A percentile compares a stretch with the other conserved stretches of the same genome.
phyloP scores from a whole-genome alignment of 2,888 invertebrate species.

The Leucophora obtusa region DNA sequence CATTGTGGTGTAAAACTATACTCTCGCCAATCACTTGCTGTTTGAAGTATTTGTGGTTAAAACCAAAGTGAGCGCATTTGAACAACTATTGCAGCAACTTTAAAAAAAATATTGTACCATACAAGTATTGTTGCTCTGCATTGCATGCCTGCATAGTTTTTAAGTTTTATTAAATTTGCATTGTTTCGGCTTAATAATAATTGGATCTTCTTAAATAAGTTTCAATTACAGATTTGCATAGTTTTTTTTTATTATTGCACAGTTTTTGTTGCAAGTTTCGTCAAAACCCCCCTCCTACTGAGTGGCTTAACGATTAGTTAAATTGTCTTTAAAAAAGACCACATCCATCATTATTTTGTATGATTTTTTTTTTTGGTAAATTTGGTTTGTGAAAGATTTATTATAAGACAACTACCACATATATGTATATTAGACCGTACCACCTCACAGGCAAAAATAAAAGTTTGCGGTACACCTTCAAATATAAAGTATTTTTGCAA shows the following conservation, averaged over 20 bases:
- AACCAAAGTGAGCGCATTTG: slow-evolving; percentile 9
- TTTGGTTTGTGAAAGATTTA: slow-evolving; percentile 8
- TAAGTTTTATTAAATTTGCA: neutral
- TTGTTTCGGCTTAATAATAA: neutral
- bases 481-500: too few relatives aligned
- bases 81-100: slow-evolving; percentile 29
- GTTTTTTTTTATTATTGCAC: neutral
- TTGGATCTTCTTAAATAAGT: slow-evolving; percentile 18
- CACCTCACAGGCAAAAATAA: too few relatives aligned
- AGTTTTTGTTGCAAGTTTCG: neutral
- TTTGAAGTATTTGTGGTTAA: slow-evolving; percentile 1
- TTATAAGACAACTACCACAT: neutral
- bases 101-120: too few relatives aligned
- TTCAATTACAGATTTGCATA: slow-evolving; percentile 23
- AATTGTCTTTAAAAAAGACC: slow-evolving; percentile 28
- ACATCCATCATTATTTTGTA: slow-evolving; percentile 37
- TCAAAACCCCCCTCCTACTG: neutral
- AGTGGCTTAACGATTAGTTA: slow-evolving; percentile 23
- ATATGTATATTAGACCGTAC: too few relatives aligned
- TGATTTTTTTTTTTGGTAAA: slow-evolving; percentile 7
- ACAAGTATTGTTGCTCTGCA: too few relatives aligned
- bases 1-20: too few relatives aligned
- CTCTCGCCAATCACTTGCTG: neutral
- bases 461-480: too few relatives aligned
- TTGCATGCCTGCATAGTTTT: neutral